Percentiles rank a stretch among this genome's conserved stretches.
Conservation (phyloP, 2,888 invertebrate species). For the Ectemnius continuus region DNA sequence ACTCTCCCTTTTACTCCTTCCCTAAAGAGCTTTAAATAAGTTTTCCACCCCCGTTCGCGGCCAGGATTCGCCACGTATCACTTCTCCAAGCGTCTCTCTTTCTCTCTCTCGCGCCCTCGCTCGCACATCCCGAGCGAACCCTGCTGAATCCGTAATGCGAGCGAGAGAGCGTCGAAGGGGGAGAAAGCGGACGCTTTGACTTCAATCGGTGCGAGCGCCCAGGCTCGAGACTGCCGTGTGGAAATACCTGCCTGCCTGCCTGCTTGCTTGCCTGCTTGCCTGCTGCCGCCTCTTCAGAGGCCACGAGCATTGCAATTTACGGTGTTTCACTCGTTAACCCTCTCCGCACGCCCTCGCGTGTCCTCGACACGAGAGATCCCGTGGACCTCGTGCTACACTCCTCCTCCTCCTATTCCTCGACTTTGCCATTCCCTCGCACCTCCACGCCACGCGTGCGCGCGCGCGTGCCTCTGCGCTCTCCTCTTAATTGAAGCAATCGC, state of each 20-base stretch:
- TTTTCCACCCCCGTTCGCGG: not conserved
- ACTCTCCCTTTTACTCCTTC: not conserved
- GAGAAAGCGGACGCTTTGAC: not conserved
- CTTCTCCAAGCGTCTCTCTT: not conserved
- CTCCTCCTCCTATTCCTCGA: not conserved
- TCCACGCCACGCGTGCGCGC: not conserved
- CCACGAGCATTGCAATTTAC: constrained; percentile 6
- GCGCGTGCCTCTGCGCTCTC: not conserved
- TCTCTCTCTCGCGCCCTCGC: not conserved
- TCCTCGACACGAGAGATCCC: constrained; percentile 5
- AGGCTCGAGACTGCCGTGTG: not conserved
- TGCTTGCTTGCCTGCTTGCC: not conserved
- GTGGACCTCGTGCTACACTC: not conserved
- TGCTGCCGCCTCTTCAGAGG: not conserved
- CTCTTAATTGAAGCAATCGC: constrained; percentile 5
- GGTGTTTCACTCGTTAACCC: constrained; percentile 6
- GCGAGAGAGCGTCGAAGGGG: not conserved
- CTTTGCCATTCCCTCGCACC: not conserved
- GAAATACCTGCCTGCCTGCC: not conserved
- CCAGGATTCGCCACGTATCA: not conserved
- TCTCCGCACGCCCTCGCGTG: not conserved
- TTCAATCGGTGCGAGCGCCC: not conserved
- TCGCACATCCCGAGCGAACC: too few species aligned
- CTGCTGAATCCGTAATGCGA: not conserved
- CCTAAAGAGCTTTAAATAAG: constrained; percentile 9